Base-by-base conservation (phyloP, 2,888 invertebrate species). In the Plagodis dolabraria region DNA sequence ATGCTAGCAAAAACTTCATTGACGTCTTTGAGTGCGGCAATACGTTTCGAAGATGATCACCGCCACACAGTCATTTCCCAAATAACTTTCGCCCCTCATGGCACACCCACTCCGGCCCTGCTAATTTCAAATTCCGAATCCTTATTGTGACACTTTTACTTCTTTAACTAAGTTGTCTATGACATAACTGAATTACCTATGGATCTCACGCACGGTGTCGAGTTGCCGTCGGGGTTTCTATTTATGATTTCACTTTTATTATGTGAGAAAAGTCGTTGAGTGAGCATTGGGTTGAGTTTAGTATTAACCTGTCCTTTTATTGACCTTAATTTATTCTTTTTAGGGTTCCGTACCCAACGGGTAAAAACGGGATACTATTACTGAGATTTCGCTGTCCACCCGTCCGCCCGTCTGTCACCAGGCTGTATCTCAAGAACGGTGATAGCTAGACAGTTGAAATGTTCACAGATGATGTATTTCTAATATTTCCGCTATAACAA, bases 221-320 rank as follows among this genome's bases (percentile, higher is more conserved):
- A 10, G 22, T 45, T 34, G 35, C 43, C 47, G 40, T 8, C 33
- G 33, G 33, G 22, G 36, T 54, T 48, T 54, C 48, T 54, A 54
- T 63, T 60, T 61, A 66, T 63, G 57, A 63, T 66, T 66, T 66
- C 65, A 63, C 65, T 60, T 65, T 58, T 63, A 56, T 53, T 55
- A 49, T 33, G 35, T 47, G 60, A 47, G 63, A 43, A 59, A 62
- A 47, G 53, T 12, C 10, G 9, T 34, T 22, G 10, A 36, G 36
- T 36, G 36, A 36, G 42, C 42, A n/a, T n/a, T 22, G 22, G 22
- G 22, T 22, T 4, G 22, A 22, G 22, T 22, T 7, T 53, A 44
- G 46, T 2, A 9, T 43, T 50, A 5, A 7, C 8, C 36, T 38
- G 34, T 47, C 7, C n/a, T 10, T 47, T 47, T 47, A 35, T 33